A percentile compares a stretch with the other conserved stretches of the same genome.
Evolutionary conservation across 1,140 invertebrate species (phyloP).

Genomic region (Stratiolaelaps scimitus): DNA sequence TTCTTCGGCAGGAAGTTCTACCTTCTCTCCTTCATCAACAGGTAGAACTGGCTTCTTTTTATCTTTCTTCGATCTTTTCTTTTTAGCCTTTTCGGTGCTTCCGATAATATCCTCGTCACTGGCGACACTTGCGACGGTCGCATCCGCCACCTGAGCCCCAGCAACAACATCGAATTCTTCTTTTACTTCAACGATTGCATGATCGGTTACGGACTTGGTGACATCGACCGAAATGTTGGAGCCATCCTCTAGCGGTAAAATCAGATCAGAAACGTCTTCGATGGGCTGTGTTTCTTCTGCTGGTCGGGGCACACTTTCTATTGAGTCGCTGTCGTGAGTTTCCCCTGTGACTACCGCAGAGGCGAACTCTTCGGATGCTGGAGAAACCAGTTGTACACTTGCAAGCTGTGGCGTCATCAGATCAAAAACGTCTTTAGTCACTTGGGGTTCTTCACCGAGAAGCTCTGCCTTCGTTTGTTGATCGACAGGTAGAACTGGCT

Average conservation of each 20-base stretch:
- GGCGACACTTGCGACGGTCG: neutral
- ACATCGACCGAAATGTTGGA: too few relatives aligned
- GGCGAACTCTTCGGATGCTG: neutral
- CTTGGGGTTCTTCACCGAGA: too few relatives aligned
- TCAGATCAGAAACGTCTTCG: neutral
- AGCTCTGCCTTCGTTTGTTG: too few relatives aligned
- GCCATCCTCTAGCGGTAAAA: too few relatives aligned
- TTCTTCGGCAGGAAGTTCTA: neutral
- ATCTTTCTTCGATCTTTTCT: neutral
- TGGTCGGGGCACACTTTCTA: neutral
- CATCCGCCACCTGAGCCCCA: too few relatives aligned
- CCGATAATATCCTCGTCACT: neutral
- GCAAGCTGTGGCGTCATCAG: neutral
- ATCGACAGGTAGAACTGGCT: too few relatives aligned
- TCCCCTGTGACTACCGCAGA: neutral
- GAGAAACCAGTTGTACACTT: neutral
- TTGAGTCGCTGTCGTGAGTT: too few relatives aligned
- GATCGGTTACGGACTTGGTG: too few relatives aligned
- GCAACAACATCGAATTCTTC: too few relatives aligned
- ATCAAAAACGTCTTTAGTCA: constrained; percentile 8
- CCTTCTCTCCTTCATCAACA: neutral
- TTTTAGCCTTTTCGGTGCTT: neutral
- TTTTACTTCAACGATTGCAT: too few relatives aligned
- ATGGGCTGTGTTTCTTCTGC: neutral
- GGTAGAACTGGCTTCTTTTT: neutral